A percentile compares a stretch with the other conserved stretches of the same genome.
These are phyloP conservation scores for Gymnothorax reevesii DNA, from an alignment of 2,797 vertebrate genomes.

Conservation along the genomic window DNA sequence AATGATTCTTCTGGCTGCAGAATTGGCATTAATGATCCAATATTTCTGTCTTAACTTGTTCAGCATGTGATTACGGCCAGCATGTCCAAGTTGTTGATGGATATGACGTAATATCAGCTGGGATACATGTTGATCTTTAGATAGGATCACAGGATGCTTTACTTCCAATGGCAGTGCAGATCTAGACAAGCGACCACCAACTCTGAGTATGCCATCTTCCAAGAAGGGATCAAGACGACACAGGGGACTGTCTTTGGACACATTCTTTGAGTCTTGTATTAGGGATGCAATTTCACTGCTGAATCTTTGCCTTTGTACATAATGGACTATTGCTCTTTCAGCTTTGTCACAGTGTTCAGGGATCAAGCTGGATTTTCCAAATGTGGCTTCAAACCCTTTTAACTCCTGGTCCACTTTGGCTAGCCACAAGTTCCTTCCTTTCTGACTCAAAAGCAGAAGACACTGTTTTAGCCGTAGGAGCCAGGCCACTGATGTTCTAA, in stretches of 20 bases:
- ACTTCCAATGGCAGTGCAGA: no score
- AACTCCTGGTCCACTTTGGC: neutral
- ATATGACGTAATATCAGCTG: no score
- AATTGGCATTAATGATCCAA: no score
- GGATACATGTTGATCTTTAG: no score
- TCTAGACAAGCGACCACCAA: no score
- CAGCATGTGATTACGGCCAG: no score
- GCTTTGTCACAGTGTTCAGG: neutral
- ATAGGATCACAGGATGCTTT: no score
- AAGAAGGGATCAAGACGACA: no score
- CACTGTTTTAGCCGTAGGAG: neutral
- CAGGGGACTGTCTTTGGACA: constrained; percentile 21
- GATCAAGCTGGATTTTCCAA: neutral
- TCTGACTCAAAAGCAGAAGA: neutral
- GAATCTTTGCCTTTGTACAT: neutral
- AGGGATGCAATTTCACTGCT: neutral
- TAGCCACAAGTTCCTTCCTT: neutral
- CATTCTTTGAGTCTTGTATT: neutral
- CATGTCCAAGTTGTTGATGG: no score
- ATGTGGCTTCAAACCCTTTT: neutral
- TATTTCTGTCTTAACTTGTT: no score
- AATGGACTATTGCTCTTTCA: neutral
- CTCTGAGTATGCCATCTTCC: no score
- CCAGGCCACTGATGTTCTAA: constrained; percentile 4
- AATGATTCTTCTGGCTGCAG: no score